Conservation (phyloP, 2,888 invertebrate species). For the Tiphia femorata region DNA sequence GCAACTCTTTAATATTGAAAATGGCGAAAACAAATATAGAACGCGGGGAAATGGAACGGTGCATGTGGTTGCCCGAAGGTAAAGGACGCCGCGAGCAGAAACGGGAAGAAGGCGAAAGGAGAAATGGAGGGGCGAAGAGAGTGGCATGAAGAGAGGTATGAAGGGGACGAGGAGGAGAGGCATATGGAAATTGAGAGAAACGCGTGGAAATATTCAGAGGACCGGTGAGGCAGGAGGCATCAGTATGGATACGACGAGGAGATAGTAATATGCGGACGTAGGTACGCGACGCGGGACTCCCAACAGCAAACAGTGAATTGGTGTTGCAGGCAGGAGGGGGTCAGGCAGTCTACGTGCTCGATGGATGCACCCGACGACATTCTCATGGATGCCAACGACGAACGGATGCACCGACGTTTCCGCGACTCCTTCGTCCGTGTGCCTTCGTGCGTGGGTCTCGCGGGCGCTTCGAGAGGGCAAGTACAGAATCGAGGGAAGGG, state of each 20-base stretch:
- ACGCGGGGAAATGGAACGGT: no score
- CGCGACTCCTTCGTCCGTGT: neutral
- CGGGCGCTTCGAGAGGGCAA: no score
- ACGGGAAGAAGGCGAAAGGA: constrained; percentile 9
- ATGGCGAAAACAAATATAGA: constrained; percentile 24
- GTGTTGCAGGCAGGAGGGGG: neutral
- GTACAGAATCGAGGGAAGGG: no score
- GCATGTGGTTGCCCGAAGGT: no score
- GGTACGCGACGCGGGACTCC: constrained; percentile 13
- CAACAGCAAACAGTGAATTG: constrained; percentile 21
- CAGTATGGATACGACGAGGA: constrained; percentile 19
- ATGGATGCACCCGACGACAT: no score
- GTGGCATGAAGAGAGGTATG: neutral
- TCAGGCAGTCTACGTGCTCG: neutral
- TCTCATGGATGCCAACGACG: neutral
- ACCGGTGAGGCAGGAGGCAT: no score
- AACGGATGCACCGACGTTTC: neutral
- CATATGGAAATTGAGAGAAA: constrained; percentile 24
- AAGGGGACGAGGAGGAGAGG: neutral
- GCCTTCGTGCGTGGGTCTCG: neutral
- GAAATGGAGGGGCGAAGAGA: neutral
- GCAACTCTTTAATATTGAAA: constrained; percentile 24
- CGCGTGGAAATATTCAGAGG: constrained; percentile 33
- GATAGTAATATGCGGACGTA: constrained; percentile 35
- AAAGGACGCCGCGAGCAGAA: no score